A percentile compares a stretch with the other conserved stretches of the same genome.
Evolutionary conservation across 2,797 vertebrate genomes (phyloP).

Genomic region (Cynopterus sphinx): DNA sequence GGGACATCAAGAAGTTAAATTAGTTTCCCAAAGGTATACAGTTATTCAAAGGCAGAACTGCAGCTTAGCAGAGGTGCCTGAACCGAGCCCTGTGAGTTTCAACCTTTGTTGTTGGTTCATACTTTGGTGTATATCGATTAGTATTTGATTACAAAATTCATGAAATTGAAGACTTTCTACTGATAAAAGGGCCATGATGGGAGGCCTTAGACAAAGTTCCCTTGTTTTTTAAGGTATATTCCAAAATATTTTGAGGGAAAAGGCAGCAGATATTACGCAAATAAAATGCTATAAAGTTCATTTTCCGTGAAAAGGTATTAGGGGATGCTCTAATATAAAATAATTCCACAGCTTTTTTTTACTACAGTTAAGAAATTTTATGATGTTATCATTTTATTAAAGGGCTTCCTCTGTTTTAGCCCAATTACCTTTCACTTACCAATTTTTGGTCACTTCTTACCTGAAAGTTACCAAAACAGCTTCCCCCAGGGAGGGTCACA

Average conservation of each 20-base stretch:
- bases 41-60: background rate
- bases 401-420: background rate
- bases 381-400: background rate
- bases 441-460: conserved; percentile 78
- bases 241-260: background rate
- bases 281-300: background rate
- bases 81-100: background rate
- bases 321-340: background rate
- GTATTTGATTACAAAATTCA: conserved; percentile 1
- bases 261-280: background rate
- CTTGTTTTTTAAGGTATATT: background rate
- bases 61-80: background rate
- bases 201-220: background rate
- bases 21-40: background rate
- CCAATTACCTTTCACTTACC: background rate
- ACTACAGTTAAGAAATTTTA: background rate
- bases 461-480: conserved; percentile 96
- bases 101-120: background rate
- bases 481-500: conserved; percentile 94
- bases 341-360: background rate
- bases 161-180: background rate
- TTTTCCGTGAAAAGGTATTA: conserved; percentile 27
- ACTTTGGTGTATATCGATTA: background rate
- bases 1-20: background rate
- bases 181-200: background rate